Conservation (phyloP, 2,888 invertebrate species). For the Caenorhabditis japonica region DNA sequence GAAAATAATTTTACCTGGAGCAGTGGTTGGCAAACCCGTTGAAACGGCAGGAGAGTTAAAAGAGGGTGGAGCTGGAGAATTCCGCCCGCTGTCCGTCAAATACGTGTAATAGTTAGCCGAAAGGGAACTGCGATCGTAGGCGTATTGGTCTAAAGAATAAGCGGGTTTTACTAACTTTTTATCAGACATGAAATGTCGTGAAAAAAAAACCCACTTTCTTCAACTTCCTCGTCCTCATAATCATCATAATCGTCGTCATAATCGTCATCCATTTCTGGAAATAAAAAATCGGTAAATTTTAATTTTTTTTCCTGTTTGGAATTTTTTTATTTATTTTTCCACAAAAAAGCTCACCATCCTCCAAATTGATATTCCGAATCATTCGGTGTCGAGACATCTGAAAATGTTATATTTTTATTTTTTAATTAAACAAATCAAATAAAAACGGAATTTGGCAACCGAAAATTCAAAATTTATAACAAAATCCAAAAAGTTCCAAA, state of each 20-base stretch:
- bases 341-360: slow-evolving; percentile 63
- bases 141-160: slow-evolving; percentile 61
- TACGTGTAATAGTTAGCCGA: slow-evolving; percentile 59
- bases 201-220: slow-evolving; percentile 41
- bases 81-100: slow-evolving; percentile 34
- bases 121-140: slow-evolving; percentile 59
- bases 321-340: too few species aligned
- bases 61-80: slow-evolving; percentile 28
- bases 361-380: slow-evolving; percentile 68
- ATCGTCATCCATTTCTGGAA: slow-evolving; percentile 66
- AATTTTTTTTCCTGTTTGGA: too few species aligned
- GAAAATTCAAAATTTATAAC: background rate
- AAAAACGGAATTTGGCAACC: slow-evolving; percentile 1
- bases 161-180: background rate
- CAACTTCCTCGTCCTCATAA: slow-evolving; percentile 67
- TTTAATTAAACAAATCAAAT: background rate
- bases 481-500: too few species aligned
- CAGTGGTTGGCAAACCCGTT: slow-evolving; percentile 9
- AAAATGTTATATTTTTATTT: too few species aligned
- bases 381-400: slow-evolving; percentile 71
- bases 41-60: slow-evolving; percentile 4
- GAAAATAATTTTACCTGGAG: too few species aligned
- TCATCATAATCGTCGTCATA: slow-evolving; percentile 66
- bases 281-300: too few species aligned
- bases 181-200: background rate